Evolutionary conservation across 92 coral and sea anemone species (phyloP).

Genomic region (Porites divaricata): DNA sequence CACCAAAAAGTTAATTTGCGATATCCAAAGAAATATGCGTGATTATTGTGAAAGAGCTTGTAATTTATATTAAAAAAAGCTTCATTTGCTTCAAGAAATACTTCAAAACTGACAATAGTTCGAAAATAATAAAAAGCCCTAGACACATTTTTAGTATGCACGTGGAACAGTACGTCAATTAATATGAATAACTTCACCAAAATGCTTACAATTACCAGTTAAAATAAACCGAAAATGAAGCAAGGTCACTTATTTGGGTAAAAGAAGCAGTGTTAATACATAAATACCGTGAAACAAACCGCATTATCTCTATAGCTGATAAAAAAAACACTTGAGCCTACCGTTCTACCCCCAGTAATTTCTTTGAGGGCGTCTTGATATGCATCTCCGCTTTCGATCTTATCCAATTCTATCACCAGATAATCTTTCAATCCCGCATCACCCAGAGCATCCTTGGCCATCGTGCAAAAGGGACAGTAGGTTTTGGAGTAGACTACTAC

Average conservation of each 20-base stretch:
- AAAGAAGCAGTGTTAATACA: neutral
- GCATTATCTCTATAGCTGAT: neutral
- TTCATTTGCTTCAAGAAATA: too few relatives aligned
- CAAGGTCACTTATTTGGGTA: neutral
- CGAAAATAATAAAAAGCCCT: too few relatives aligned
- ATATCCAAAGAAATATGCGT: too few relatives aligned
- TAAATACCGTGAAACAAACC: neutral
- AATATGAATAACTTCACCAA: too few relatives aligned
- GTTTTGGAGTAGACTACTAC: conserved; percentile 89
- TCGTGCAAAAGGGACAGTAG: conserved; percentile 85
- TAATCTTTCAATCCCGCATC: conserved; percentile 70
- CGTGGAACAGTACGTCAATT: too few relatives aligned
- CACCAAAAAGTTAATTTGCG: too few relatives aligned
- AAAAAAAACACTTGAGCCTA: conserved; percentile 32
- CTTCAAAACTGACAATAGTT: too few relatives aligned
- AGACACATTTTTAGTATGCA: too few relatives aligned
- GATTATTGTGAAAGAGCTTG: too few relatives aligned
- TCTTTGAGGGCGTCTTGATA: conserved; percentile 68
- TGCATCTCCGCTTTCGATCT: conserved; percentile 63
- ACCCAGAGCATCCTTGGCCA: conserved; percentile 71
- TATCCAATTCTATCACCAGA: conserved; percentile 74
- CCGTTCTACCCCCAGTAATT: conserved; percentile 78
- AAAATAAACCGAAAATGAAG: neutral
- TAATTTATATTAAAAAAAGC: too few relatives aligned
- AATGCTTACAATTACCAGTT: neutral